These are phyloP conservation scores for Jacana jacana DNA, from an alignment of 2,113 vertebrate species.

Conservation along the genomic window DNA sequence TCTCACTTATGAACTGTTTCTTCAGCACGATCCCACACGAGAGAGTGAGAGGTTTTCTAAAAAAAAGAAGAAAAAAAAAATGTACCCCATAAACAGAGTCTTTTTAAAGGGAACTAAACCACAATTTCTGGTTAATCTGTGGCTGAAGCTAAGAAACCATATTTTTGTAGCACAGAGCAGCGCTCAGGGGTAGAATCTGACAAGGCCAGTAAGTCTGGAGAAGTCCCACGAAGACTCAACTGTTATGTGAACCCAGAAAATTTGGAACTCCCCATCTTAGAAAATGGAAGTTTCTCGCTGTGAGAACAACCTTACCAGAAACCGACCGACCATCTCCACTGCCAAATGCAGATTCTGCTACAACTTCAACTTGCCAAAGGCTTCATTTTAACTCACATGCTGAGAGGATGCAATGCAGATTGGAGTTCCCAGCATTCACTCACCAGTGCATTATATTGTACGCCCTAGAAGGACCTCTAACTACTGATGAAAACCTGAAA, in stretches of 20 bases:
- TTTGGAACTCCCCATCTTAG: background rate
- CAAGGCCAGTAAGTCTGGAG: background rate
- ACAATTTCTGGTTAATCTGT: background rate
- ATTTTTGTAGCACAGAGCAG: background rate
- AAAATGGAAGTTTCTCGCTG: rapidly evolving
- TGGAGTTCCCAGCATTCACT: background rate
- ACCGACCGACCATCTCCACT: background rate
- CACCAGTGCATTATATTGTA: background rate
- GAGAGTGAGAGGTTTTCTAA: background rate
- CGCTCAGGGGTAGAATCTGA: background rate
- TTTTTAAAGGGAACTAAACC: background rate
- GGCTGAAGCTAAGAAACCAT: background rate
- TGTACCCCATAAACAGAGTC: background rate
- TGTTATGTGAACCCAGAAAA: background rate
- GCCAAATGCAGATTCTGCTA: background rate
- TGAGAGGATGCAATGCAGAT: background rate
- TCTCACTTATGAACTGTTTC: rapidly evolving
- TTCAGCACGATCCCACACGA: background rate
- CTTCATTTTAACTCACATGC: background rate
- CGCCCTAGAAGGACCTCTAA: background rate
- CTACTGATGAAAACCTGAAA: background rate
- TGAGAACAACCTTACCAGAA: background rate
- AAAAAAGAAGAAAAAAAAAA: background rate
- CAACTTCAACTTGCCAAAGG: background rate
- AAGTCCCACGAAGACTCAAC: background rate